phyloP scores from a whole-genome alignment of 2,113 vertebrate genomes.

The Girardinichthys multiradiatus region DNA sequence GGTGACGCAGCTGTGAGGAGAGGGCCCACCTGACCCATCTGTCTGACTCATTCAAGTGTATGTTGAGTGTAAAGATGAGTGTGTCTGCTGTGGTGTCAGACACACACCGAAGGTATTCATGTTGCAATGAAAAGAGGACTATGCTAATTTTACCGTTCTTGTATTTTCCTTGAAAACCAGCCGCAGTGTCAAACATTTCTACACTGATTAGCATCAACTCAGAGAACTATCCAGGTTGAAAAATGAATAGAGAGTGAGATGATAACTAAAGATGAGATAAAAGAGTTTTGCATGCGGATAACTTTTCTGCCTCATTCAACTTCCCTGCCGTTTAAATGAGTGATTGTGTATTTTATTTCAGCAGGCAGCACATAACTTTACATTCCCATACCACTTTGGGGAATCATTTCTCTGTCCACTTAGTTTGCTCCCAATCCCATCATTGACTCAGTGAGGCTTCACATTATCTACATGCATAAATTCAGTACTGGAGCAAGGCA shows the following conservation, averaged over 20 bases:
- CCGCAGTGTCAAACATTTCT: conserved; percentile 18
- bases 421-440: conserved; percentile 57
- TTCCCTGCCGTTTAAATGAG: conserved; percentile 53
- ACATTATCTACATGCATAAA: conserved; percentile 50
- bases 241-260: neutral
- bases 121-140: conserved; percentile 7
- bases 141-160: conserved; percentile 17
- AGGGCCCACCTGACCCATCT: conserved; percentile 48
- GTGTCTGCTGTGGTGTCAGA: conserved; percentile 18
- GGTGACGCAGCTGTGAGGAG: conserved; percentile 57
- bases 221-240: conserved; percentile 2
- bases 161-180: conserved; percentile 16
- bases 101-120: conserved; percentile 18
- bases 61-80: conserved; percentile 27
- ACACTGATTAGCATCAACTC: neutral
- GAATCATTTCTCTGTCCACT: conserved; percentile 38
- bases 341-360: conserved; percentile 68
- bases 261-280: neutral
- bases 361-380: conserved; percentile 72
- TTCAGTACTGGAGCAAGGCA: conserved; percentile 36
- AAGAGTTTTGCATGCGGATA: conserved; percentile 26
- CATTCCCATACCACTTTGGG: conserved; percentile 57
- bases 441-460: conserved; percentile 39
- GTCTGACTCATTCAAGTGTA: conserved; percentile 65
- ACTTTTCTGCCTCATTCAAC: conserved; percentile 41